A percentile compares a stretch with the other conserved stretches of the same genome.
phyloP scores from a whole-genome alignment of 2,888 invertebrate species.

The Phymatocera aterrima region DNA sequence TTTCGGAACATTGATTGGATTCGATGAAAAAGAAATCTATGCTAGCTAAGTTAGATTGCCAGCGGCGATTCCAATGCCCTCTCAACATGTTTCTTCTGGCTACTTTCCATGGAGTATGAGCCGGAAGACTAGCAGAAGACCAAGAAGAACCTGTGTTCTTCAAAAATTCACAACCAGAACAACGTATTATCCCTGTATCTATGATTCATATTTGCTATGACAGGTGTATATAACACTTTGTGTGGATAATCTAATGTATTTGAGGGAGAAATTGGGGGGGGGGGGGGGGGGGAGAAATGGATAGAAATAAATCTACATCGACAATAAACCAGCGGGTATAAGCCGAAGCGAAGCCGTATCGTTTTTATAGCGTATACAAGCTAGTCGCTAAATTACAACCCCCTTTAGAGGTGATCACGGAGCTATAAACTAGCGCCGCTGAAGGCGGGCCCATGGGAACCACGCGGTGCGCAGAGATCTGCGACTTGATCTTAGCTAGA shows the following conservation, averaged over 20 bases:
- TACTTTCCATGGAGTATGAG: too few relatives aligned
- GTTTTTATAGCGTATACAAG: constrained; percentile 33
- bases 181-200: too few relatives aligned
- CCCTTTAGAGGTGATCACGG: constrained; percentile 61
- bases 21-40: too few relatives aligned
- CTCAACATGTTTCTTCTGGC: too few relatives aligned
- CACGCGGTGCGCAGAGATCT: constrained; percentile 35
- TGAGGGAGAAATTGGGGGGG: not conserved
- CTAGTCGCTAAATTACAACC: constrained; percentile 45
- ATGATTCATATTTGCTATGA: too few relatives aligned
- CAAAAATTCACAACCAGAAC: too few relatives aligned
- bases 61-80: too few relatives aligned
- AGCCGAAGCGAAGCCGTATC: constrained; percentile 26
- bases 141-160: too few relatives aligned
- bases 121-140: too few relatives aligned
- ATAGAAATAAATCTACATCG: constrained; percentile 37
- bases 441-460: constrained; percentile 53
- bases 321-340: constrained; percentile 34
- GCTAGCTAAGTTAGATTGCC: too few relatives aligned
- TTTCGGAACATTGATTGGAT: too few relatives aligned
- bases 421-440: constrained; percentile 63
- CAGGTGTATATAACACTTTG: too few relatives aligned
- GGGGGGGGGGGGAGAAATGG: not conserved
- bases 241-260: not conserved
- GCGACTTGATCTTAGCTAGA: constrained; percentile 41